Evolutionary conservation across 1,140 invertebrate species (phyloP).

Genomic region (Oedothorax gibbosus): DNA sequence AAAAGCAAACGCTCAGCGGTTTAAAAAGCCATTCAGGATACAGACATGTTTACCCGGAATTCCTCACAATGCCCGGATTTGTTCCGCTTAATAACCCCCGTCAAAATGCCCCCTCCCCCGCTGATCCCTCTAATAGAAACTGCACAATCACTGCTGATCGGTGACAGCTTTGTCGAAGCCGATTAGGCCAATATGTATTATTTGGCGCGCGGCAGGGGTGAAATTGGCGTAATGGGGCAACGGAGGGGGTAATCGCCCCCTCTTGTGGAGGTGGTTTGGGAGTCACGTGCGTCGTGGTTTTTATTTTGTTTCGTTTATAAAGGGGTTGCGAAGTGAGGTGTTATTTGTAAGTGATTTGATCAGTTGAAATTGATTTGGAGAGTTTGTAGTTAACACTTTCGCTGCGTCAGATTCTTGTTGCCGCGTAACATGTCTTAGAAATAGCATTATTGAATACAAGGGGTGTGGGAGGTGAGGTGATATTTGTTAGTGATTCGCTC

Average conservation of each 20-base stretch:
- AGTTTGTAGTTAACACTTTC: neutral
- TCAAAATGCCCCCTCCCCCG: neutral
- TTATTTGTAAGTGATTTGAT: neutral
- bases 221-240: neutral
- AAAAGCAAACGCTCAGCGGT: slow-evolving; percentile 22
- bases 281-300: slow-evolving; percentile 27
- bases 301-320: neutral
- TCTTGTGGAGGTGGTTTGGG: neutral
- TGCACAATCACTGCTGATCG: slow-evolving; percentile 26
- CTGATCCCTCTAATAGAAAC: slow-evolving; percentile 31
- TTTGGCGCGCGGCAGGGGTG: neutral
- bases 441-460: neutral
- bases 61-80: slow-evolving; percentile 38
- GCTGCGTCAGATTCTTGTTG: no score
- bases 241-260: neutral
- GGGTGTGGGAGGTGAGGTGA: neutral
- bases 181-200: slow-evolving; percentile 46
- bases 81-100: slow-evolving; percentile 35
- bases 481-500: neutral
- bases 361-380: neutral
- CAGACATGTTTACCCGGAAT: slow-evolving; percentile 46
- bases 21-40: slow-evolving; percentile 44
- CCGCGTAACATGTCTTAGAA: no score
- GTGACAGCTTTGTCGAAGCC: slow-evolving; percentile 38
- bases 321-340: neutral